phyloP scores from a whole-genome alignment of 1,140 invertebrate species.

The Neuroterus valhalla region DNA sequence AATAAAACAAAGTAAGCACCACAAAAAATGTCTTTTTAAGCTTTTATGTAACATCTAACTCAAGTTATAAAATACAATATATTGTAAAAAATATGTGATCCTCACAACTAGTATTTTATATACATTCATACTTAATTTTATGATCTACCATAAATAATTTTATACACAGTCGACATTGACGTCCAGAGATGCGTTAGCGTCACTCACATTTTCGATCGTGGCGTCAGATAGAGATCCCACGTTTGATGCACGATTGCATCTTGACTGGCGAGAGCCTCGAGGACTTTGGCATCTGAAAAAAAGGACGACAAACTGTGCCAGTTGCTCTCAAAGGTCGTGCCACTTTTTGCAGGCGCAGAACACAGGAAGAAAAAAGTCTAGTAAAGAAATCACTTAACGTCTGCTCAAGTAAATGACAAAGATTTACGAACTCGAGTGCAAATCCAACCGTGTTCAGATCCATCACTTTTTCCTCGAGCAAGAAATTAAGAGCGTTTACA shows the following conservation, averaged over 20 bases:
- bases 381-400: conserved; percentile 19
- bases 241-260: conserved; percentile 49
- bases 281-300: conserved; percentile 56
- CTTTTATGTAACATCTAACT: too few species aligned
- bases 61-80: too few species aligned
- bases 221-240: conserved; percentile 57
- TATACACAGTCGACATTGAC: not conserved
- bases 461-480: not conserved
- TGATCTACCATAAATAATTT: not conserved
- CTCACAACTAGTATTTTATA: too few species aligned
- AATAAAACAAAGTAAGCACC: too few species aligned
- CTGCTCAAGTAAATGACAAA: conserved; percentile 9
- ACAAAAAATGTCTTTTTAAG: too few species aligned
- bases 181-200: not conserved
- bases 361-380: conserved; percentile 9
- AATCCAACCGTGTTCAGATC: not conserved
- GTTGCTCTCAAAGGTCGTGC: conserved; percentile 24
- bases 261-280: conserved; percentile 48
- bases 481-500: too few species aligned
- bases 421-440: not conserved
- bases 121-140: not conserved
- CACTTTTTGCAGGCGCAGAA: conserved; percentile 16
- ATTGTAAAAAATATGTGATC: too few species aligned
- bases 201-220: conserved; percentile 55
- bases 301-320: conserved; percentile 1